phyloP scores from a whole-genome alignment of 2,888 invertebrate species.

The Ormyrus labotus region DNA sequence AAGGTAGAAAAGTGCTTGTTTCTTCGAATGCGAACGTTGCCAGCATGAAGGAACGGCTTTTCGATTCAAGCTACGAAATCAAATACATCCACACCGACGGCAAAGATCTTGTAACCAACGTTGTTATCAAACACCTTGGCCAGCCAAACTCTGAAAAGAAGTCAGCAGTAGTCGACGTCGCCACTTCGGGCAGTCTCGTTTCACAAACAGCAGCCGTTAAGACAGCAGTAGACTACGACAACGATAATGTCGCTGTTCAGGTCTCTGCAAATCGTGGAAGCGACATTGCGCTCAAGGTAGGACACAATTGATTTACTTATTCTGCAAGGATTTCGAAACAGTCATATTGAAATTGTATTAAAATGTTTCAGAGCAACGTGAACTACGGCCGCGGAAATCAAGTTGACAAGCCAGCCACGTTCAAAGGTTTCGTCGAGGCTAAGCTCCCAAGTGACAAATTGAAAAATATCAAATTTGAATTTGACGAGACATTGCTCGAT shows the following conservation, averaged over 20 bases:
- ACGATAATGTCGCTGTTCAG: conserved; percentile 57
- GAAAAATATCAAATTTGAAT: conserved; percentile 78
- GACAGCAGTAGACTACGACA: conserved; percentile 55
- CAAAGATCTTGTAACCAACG: conserved; percentile 74
- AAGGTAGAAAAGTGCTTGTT: conserved; percentile 74
- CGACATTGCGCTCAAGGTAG: conserved; percentile 64
- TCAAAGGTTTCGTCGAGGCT: conserved; percentile 77
- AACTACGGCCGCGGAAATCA: conserved; percentile 62
- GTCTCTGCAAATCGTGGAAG: conserved; percentile 64
- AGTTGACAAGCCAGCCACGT: conserved; percentile 75
- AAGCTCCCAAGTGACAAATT: conserved; percentile 79
- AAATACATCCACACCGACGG: conserved; percentile 76
- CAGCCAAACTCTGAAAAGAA: conserved; percentile 64
- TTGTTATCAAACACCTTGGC: conserved; percentile 72
- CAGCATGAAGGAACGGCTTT: conserved; percentile 74
- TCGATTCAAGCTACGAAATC: conserved; percentile 73
- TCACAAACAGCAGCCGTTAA: conserved; percentile 61
- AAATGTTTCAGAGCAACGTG: conserved; percentile 61
- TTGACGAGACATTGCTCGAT: conserved; percentile 70
- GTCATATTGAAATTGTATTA: neutral
- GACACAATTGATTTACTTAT: neutral
- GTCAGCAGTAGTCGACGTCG: conserved; percentile 63
- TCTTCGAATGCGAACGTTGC: conserved; percentile 73
- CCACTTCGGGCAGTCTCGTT: conserved; percentile 60
- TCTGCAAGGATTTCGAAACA: conserved; percentile 1